Conservation (phyloP, 2,113 vertebrate genomes). For the Barnardius zonarius region DNA sequence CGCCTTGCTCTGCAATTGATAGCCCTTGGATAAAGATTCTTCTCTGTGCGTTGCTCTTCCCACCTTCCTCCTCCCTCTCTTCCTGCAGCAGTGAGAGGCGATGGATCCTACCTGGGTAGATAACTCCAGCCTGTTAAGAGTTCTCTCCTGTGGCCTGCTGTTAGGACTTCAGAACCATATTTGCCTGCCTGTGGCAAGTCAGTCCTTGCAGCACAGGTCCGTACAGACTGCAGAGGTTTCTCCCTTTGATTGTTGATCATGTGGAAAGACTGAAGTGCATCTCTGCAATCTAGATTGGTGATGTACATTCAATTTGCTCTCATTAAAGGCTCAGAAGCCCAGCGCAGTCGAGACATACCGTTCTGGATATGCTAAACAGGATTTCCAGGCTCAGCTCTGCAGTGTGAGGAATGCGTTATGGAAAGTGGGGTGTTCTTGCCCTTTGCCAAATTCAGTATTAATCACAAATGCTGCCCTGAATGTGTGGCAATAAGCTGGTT, state of each 20-base stretch:
- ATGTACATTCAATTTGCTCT: conserved; percentile 30
- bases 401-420: background rate
- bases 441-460: conserved; percentile 39
- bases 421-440: conserved; percentile 14
- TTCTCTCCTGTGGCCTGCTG: conserved; percentile 27
- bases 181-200: conserved; percentile 28
- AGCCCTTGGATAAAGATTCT: conserved; percentile 42
- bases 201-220: background rate
- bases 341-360: background rate
- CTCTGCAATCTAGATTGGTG: conserved; percentile 32
- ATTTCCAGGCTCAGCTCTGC: background rate
- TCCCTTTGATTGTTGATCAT: background rate
- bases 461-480: conserved; percentile 21
- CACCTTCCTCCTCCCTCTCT: conserved; percentile 57
- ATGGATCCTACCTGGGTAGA: conserved; percentile 27
- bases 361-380: conserved; percentile 9
- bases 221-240: background rate
- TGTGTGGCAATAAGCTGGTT: background rate
- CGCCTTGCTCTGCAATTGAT: conserved; percentile 47
- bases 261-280: background rate
- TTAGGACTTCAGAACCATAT: background rate
- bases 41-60: conserved; percentile 40
- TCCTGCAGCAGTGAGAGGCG: conserved; percentile 15
- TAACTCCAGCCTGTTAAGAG: conserved; percentile 28
- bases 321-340: conserved; percentile 27